A percentile compares a stretch with the other conserved stretches of the same genome.
Conservation (phyloP, 1,140 invertebrate genomes). For the Anastrepha obliqua region DNA sequence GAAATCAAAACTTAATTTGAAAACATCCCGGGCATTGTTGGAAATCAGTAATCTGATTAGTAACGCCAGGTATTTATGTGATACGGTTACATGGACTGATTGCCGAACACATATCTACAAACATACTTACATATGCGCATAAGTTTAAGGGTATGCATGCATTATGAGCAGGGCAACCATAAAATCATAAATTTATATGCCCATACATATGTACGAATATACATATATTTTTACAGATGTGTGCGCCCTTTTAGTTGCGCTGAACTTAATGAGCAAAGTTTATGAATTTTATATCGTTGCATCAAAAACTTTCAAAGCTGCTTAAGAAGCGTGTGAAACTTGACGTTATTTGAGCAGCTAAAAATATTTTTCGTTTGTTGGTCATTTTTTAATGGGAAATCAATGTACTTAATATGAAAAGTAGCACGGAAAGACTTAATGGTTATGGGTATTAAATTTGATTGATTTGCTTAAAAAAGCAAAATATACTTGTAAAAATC, state of each 20-base stretch:
- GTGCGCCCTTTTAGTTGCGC: not conserved
- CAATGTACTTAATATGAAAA: not conserved
- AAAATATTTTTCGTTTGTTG: slow-evolving; percentile 1
- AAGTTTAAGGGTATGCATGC: not conserved
- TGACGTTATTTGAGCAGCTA: not conserved
- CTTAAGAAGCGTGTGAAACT: slow-evolving; percentile 23
- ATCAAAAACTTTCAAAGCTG: slow-evolving; percentile 1
- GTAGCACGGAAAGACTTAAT: not conserved
- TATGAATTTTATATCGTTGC: not conserved
- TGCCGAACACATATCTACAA: not conserved
- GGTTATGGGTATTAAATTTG: not conserved
- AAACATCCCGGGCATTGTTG: not conserved
- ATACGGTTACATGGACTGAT: not conserved
- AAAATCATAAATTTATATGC: not conserved
- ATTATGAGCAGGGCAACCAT: not conserved
- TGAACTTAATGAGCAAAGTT: slow-evolving; percentile 47
- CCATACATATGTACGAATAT: not conserved
- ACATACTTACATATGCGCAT: not conserved
- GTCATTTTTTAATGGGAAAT: slow-evolving; percentile 16
- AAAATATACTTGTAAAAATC: too few species aligned
- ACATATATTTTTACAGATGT: not conserved
- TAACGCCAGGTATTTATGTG: not conserved
- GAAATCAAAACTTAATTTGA: too few species aligned
- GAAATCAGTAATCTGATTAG: slow-evolving; percentile 7
- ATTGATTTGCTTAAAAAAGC: not conserved